These are phyloP conservation scores for Clamator glandarius DNA, from an alignment of 2,797 vertebrate species.

Conservation along the genomic window DNA sequence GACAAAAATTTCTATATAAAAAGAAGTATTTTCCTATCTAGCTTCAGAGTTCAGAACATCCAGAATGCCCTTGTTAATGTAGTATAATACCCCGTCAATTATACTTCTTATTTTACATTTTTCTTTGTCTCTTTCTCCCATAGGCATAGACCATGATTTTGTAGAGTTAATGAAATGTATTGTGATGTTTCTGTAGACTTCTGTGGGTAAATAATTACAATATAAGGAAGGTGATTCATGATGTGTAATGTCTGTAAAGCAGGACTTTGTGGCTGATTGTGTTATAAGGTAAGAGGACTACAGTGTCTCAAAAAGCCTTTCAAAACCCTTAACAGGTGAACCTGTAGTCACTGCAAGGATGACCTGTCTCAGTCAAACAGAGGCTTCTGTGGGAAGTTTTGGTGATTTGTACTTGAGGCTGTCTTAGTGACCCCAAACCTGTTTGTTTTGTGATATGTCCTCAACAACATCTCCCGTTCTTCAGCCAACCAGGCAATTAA, in stretches of 20 bases:
- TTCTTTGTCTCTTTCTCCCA: slow-evolving; percentile 12
- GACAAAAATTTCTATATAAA: not conserved
- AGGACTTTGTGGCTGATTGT: not conserved
- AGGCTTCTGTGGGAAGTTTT: slow-evolving; percentile 21
- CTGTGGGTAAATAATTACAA: slow-evolving; percentile 12
- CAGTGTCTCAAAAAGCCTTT: not conserved
- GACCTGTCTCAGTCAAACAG: not conserved
- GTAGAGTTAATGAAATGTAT: not conserved
- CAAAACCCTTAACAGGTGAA: not conserved
- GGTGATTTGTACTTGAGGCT: not conserved
- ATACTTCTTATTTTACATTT: not conserved
- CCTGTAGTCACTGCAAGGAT: not conserved
- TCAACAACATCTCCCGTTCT: not conserved
- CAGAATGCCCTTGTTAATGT: not conserved
- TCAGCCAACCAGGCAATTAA: not conserved
- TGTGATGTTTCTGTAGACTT: slow-evolving; percentile 1
- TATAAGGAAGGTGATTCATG: not conserved
- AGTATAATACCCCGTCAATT: not conserved
- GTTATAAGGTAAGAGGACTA: not conserved
- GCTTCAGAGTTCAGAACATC: not conserved
- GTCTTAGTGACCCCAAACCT: slow-evolving; percentile 15
- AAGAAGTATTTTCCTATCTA: not conserved
- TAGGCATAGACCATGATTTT: slow-evolving; percentile 1
- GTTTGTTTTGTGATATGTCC: not conserved
- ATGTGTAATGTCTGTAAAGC: not conserved